Conservation (phyloP, 2,113 vertebrate species). For the Grammomys dolichurus region DNA sequence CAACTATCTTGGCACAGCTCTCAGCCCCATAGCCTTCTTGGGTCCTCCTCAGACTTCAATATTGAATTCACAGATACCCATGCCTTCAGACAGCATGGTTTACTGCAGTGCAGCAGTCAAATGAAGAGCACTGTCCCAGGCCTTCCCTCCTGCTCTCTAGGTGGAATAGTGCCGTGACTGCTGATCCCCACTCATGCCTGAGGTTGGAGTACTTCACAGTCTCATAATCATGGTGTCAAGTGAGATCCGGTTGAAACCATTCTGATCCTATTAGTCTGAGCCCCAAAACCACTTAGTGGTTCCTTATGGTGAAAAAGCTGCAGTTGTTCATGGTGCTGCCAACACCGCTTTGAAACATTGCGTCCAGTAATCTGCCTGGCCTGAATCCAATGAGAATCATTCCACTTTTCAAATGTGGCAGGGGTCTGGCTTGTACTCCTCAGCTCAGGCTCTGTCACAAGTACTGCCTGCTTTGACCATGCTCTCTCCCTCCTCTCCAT, state of each 20-base stretch:
- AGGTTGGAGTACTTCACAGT: background rate
- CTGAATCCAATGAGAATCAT: background rate
- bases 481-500: background rate
- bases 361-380: background rate
- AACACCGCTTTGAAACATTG: background rate
- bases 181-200: background rate
- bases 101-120: background rate
- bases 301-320: background rate
- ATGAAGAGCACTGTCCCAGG: background rate
- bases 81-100: background rate
- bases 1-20: background rate
- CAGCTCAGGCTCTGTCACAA: background rate
- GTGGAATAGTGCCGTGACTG: background rate
- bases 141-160: background rate
- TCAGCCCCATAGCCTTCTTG: background rate
- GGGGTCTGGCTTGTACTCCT: background rate
- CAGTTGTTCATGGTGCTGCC: background rate
- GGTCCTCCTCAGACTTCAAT: background rate
- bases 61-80: background rate
- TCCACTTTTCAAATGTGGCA: background rate
- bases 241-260: slow-evolving; percentile 35
- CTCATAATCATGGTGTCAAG: slow-evolving; percentile 1
- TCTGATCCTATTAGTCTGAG: slow-evolving; percentile 1
- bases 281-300: background rate
- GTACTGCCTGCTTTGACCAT: background rate